phyloP scores from a whole-genome alignment of 2,888 invertebrate species.

The Nephrotoma appendiculata region DNA sequence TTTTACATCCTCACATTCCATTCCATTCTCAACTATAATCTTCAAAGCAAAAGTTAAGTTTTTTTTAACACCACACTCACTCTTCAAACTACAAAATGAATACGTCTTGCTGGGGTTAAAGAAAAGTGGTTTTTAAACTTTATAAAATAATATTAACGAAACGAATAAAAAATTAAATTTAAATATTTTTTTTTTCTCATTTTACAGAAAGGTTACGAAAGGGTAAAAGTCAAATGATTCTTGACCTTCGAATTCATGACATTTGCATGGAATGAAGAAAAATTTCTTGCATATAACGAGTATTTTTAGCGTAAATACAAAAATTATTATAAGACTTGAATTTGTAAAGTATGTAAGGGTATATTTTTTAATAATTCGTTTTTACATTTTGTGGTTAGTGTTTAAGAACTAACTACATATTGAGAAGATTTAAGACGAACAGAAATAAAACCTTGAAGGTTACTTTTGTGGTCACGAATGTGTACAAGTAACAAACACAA shows the following conservation, averaged over 20 bases:
- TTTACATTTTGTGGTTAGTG: neutral
- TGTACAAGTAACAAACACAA: too few species aligned
- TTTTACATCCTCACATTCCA: too few species aligned
- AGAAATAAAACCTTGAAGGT: neutral
- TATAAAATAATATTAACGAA: neutral
- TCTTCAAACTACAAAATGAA: neutral
- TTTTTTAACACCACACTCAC: too few species aligned
- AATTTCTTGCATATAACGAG: neutral
- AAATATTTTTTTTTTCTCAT: neutral
- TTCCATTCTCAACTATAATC: too few species aligned
- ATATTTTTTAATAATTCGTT: neutral
- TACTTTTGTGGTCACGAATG: neutral
- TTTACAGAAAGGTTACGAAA: neutral
- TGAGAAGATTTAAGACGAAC: neutral
- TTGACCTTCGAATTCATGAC: neutral
- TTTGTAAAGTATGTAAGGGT: neutral
- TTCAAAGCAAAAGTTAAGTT: too few species aligned
- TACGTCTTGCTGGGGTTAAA: neutral
- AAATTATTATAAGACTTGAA: neutral
- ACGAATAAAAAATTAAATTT: neutral
- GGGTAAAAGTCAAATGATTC: neutral
- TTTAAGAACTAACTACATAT: too few species aligned
- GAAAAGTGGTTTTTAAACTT: neutral
- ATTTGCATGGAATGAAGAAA: neutral
- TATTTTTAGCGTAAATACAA: neutral